phyloP scores from a whole-genome alignment of 2,888 invertebrate species.

The Luperina testacea region DNA sequence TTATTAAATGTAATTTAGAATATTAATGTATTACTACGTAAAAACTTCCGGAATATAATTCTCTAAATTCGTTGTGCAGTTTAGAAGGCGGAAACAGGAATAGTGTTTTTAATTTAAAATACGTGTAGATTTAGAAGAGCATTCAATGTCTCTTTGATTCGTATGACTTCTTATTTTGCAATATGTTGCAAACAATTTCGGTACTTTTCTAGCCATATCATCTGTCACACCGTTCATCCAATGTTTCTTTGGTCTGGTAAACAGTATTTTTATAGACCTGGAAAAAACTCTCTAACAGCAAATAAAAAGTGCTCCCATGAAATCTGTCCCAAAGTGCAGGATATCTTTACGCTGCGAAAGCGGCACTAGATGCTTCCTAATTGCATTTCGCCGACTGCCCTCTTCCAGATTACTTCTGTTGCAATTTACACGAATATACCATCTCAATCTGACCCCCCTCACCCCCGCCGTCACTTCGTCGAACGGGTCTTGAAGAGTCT shows the following conservation, averaged over 20 bases:
- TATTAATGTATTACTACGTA: neutral
- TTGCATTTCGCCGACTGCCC: constrained; percentile 75
- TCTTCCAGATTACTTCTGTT: constrained; percentile 75
- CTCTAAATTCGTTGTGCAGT: neutral
- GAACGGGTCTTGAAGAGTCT: constrained; percentile 42
- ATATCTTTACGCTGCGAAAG: constrained; percentile 66
- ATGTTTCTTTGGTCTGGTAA: neutral
- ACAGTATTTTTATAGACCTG: neutral
- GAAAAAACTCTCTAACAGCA: neutral
- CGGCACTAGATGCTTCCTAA: constrained; percentile 74
- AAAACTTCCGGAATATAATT: neutral
- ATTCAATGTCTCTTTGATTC: neutral
- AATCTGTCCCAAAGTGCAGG: constrained; percentile 59
- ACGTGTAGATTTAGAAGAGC: neutral
- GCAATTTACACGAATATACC: constrained; percentile 73
- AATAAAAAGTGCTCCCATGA: constrained; percentile 8
- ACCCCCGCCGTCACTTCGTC: constrained; percentile 40
- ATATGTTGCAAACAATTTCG: neutral
- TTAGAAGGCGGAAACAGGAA: neutral
- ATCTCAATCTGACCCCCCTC: constrained; percentile 65
- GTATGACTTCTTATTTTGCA: neutral
- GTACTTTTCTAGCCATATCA: neutral
- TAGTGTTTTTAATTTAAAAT: neutral
- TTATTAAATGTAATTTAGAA: neutral
- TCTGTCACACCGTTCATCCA: neutral